Percentiles rank a stretch among this genome's conserved stretches.
These are phyloP conservation scores for Colletes collaris DNA, from an alignment of 2,888 invertebrate genomes.

Conservation along the genomic window DNA sequence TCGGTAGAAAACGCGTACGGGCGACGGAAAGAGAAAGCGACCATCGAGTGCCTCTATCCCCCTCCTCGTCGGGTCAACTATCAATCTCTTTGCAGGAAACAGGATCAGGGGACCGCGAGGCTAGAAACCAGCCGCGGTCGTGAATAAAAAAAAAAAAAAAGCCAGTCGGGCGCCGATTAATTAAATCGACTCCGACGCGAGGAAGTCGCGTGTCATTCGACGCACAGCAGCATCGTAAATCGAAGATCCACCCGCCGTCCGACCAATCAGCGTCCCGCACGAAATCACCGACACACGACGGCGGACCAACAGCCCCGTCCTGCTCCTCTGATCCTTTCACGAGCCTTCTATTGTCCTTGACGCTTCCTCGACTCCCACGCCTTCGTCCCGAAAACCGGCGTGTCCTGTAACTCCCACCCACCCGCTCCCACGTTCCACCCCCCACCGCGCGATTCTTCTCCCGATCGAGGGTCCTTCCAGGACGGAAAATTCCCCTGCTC, in stretches of 20 bases:
- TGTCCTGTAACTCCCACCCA: conserved; percentile 34
- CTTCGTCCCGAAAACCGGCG: conserved; percentile 60
- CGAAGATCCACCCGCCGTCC: conserved; percentile 66
- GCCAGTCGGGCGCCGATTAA: conserved; percentile 29
- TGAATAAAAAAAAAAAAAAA: background rate
- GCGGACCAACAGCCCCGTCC: conserved; percentile 71
- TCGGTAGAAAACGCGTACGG: no score
- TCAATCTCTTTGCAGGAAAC: no score
- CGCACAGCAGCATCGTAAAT: conserved; percentile 63
- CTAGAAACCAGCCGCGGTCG: background rate
- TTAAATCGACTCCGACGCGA: conserved; percentile 39
- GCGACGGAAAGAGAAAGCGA: no score
- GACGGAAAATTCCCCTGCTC: conserved; percentile 24
- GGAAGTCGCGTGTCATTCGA: conserved; percentile 65
- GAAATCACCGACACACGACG: conserved; percentile 55
- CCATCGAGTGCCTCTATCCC: no score
- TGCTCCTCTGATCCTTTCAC: conserved; percentile 78
- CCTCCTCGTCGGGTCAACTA: no score
- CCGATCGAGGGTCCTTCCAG: conserved; percentile 40
- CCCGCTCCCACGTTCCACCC: conserved; percentile 23
- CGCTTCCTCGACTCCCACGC: conserved; percentile 65
- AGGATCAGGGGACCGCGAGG: background rate
- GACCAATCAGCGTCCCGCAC: conserved; percentile 65
- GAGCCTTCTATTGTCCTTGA: conserved; percentile 79
- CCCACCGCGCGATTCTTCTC: conserved; percentile 24